phyloP scores from a whole-genome alignment of 35 echinoderm and acorn worm species.

The Ophiothrix spiculata region DNA sequence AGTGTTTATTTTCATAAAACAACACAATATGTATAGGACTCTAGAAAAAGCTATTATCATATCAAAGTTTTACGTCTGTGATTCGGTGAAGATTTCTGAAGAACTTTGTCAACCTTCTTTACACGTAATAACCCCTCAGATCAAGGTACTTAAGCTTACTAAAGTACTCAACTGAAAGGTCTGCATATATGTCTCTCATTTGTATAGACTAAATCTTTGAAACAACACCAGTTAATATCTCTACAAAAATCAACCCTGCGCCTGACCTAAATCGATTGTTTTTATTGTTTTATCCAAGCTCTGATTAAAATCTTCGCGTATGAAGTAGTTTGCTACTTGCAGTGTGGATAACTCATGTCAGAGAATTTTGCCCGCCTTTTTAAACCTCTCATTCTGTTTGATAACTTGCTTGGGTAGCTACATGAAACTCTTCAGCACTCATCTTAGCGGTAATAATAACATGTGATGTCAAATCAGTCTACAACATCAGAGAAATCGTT shows the following conservation, averaged over 20 bases:
- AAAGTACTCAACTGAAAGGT: background rate
- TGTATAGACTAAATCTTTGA: background rate
- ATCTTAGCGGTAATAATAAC: background rate
- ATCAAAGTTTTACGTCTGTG: background rate
- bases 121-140: background rate
- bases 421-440: background rate
- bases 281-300: slow-evolving; percentile 14
- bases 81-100: background rate
- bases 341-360: background rate
- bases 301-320: background rate
- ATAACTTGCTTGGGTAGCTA: background rate
- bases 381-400: background rate
- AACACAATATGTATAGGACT: slow-evolving; percentile 5
- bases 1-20: slow-evolving; percentile 16
- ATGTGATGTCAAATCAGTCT: background rate
- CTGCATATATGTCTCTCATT: background rate
- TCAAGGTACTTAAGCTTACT: background rate
- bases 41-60: slow-evolving; percentile 13
- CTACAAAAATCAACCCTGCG: background rate
- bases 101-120: background rate
- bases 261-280: slow-evolving; percentile 15
- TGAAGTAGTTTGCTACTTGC: background rate
- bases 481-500: slow-evolving; percentile 1
- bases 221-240: slow-evolving; percentile 9
- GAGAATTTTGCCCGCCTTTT: background rate